Conservation (phyloP, 2,797 vertebrate species). For the Lagorchestes hirsutus region DNA sequence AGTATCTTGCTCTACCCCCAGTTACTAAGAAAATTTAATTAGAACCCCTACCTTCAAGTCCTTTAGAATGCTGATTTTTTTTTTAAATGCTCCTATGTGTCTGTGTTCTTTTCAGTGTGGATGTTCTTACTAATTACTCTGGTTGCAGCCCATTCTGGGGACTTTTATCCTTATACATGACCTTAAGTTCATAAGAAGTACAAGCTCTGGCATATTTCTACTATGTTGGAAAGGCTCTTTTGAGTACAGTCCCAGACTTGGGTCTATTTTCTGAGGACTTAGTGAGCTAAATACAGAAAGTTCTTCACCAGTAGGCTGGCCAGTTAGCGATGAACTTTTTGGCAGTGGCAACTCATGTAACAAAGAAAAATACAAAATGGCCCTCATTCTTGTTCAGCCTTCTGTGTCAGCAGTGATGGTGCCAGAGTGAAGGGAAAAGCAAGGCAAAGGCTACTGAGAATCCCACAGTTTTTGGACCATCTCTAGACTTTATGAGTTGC, state of each 20-base stretch:
- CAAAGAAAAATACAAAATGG: neutral
- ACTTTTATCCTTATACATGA: neutral
- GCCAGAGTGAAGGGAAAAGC: neutral
- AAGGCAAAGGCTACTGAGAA: neutral
- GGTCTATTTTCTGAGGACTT: neutral
- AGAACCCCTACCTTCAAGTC: neutral
- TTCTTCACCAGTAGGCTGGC: neutral
- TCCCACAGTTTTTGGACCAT: neutral
- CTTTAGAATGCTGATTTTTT: neutral
- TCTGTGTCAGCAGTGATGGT: neutral
- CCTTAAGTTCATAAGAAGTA: neutral
- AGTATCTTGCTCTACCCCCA: neutral
- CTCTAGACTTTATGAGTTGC: neutral
- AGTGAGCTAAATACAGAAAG: constrained; percentile 2
- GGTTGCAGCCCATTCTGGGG: neutral
- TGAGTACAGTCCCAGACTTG: neutral
- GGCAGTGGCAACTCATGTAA: neutral
- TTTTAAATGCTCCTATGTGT: no score
- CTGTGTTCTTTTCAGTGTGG: neutral
- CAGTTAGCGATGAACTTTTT: neutral
- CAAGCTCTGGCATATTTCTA: neutral
- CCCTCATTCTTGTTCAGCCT: neutral
- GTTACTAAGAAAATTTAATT: constrained; percentile 31
- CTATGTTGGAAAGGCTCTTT: neutral
- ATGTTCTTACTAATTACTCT: neutral